These are phyloP conservation scores for Tragelaphus imberbis DNA, from an alignment of 2,113 vertebrate species.

Conservation along the genomic window DNA sequence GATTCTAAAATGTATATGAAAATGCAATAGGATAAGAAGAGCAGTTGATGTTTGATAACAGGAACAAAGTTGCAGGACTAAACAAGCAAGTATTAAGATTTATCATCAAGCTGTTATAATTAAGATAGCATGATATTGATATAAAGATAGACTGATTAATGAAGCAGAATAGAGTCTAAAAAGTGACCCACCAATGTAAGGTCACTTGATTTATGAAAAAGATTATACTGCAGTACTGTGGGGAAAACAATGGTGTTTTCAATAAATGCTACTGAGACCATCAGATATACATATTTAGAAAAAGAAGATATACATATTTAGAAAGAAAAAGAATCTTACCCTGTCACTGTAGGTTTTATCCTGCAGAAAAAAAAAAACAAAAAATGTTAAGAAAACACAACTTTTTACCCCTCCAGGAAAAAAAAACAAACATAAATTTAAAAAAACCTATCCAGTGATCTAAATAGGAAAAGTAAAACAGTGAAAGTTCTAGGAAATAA, in stretches of 20 bases:
- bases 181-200: not conserved
- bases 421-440: accelerated
- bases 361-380: not conserved
- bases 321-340: not conserved
- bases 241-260: not conserved
- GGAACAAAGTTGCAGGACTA: not conserved
- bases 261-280: not conserved
- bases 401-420: not conserved
- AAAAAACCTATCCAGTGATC: not conserved
- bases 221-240: not conserved
- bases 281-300: not conserved
- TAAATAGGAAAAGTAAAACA: not conserved
- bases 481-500: not conserved
- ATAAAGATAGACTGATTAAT: not conserved
- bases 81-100: not conserved
- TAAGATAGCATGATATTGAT: not conserved
- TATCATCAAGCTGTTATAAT: not conserved
- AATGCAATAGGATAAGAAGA: not conserved
- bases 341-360: not conserved
- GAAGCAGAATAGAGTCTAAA: not conserved
- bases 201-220: not conserved
- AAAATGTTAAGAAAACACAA: not conserved
- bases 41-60: not conserved
- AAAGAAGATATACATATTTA: not conserved
- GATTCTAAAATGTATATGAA: not conserved